Conservation (phyloP, 2,113 vertebrate species). For the Nycticorax nycticorax region DNA sequence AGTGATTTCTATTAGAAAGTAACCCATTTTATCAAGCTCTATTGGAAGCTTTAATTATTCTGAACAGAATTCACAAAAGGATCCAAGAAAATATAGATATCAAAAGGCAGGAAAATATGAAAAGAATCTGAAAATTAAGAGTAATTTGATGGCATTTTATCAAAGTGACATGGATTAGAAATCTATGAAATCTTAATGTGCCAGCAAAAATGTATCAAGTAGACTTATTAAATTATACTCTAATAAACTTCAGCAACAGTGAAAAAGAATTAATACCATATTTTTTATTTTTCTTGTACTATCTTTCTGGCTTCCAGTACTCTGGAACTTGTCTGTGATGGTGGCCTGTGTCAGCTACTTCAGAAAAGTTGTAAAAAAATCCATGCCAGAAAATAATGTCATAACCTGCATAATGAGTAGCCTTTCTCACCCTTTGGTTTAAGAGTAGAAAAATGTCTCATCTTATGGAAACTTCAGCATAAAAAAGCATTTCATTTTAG, state of each 20-base stretch:
- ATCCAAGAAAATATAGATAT: not conserved
- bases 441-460: not conserved
- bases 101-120: not conserved
- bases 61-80: not conserved
- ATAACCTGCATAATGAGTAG: not conserved
- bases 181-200: not conserved
- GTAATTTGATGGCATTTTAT: not conserved
- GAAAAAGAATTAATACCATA: not conserved
- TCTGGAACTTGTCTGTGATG: not conserved
- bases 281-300: not conserved
- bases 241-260: not conserved
- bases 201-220: not conserved
- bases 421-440: not conserved
- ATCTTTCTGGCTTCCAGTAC: not conserved
- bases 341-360: not conserved
- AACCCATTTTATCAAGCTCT: not conserved
- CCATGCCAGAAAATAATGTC: not conserved
- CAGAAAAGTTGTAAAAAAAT: not conserved
- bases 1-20: not conserved
- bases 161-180: not conserved
- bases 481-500: not conserved
- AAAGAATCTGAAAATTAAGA: not conserved
- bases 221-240: not conserved
- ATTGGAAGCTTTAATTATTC: not conserved
- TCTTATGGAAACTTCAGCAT: not conserved